Evolutionary conservation across 2,113 vertebrate genomes (phyloP).

Genomic region (Microcebus murinus): DNA sequence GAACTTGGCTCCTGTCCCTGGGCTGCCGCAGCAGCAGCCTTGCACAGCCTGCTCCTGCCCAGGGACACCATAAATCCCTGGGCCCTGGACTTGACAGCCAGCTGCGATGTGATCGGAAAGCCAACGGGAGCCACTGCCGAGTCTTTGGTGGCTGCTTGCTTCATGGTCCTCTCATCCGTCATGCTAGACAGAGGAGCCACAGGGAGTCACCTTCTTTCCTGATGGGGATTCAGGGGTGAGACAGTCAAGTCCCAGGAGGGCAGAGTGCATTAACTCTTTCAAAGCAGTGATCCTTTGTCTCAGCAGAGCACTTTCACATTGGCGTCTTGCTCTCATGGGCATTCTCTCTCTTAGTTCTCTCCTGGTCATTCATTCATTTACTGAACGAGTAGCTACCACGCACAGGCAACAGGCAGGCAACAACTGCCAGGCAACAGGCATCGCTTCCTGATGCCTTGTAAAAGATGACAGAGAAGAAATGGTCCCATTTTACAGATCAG

Average conservation of each 20-base stretch:
- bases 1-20: constrained; percentile 26
- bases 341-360: background rate
- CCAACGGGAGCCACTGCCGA: constrained; percentile 34
- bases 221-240: background rate
- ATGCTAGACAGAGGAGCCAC: background rate
- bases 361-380: background rate
- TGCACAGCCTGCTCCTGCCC: constrained; percentile 6
- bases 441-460: background rate
- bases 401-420: too few relatives aligned
- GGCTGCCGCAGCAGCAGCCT: background rate
- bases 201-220: constrained; percentile 35
- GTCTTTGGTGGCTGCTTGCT: background rate
- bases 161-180: constrained; percentile 48
- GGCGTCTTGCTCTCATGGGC: background rate
- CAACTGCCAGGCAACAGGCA: background rate
- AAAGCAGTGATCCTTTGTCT: background rate
- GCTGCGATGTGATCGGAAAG: constrained; percentile 67
- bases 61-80: constrained; percentile 63
- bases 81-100: constrained; percentile 64
- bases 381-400: background rate
- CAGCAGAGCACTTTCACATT: background rate
- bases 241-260: background rate
- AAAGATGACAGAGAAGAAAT: background rate
- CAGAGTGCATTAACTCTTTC: constrained; percentile 51
- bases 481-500: background rate